phyloP scores from a whole-genome alignment of 2,888 invertebrate genomes.

The Macrophya annulata region DNA sequence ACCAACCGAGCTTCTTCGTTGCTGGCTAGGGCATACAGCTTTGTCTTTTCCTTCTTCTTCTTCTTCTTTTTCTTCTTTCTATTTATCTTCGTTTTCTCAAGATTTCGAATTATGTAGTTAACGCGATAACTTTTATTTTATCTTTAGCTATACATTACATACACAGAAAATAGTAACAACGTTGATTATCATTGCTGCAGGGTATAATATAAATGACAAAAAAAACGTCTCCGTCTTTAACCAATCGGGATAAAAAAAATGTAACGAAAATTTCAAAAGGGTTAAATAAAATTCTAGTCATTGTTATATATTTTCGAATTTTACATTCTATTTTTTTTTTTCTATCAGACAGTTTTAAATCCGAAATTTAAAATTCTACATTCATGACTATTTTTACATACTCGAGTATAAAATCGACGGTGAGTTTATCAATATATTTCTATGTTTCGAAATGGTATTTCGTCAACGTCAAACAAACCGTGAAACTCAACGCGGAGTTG shows the following conservation, averaged over 20 bases:
- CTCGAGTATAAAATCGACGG: conserved; percentile 65
- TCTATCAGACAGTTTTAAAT: background rate
- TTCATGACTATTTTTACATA: conserved; percentile 63
- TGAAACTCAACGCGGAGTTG: too few species aligned
- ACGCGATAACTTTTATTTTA: too few species aligned
- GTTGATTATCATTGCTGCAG: too few species aligned
- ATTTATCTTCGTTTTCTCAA: background rate
- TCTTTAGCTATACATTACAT: too few species aligned
- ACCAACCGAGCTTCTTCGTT: background rate
- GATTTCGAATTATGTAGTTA: too few species aligned
- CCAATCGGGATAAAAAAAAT: too few species aligned
- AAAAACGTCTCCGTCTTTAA: too few species aligned
- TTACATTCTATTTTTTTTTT: background rate
- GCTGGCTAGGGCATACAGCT: background rate
- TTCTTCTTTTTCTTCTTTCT: background rate
- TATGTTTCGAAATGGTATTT: conserved; percentile 70
- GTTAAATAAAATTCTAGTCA: too few species aligned
- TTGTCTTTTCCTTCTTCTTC: background rate
- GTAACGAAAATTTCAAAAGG: too few species aligned
- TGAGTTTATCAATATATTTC: conserved; percentile 68
- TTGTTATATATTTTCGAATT: background rate
- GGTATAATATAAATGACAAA: too few species aligned
- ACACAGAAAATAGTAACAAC: too few species aligned
- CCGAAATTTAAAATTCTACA: background rate
- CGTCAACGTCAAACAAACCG: conserved; percentile 70